These are phyloP conservation scores for Morelia viridis DNA, from an alignment of 2,797 vertebrate species.

Conservation along the genomic window DNA sequence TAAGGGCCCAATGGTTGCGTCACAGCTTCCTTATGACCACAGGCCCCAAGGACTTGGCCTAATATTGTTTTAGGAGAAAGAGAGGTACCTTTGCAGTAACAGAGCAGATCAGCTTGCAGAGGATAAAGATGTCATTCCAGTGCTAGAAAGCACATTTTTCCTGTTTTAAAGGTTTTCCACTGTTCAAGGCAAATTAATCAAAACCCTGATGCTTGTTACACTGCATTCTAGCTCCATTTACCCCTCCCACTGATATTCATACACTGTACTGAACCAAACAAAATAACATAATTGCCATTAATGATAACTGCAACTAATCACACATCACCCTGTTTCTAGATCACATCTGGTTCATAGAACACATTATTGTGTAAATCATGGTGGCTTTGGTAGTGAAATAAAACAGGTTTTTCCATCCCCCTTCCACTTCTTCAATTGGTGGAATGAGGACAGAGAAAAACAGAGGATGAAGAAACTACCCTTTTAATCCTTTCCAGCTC, in stretches of 20 bases:
- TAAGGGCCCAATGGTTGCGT: background rate
- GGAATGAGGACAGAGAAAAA: background rate
- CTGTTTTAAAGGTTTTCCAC: background rate
- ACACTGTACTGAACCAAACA: background rate
- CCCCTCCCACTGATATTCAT: background rate
- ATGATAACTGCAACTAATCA: background rate
- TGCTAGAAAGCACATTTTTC: background rate
- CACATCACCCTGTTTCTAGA: background rate
- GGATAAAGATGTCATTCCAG: background rate
- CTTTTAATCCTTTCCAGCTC: background rate
- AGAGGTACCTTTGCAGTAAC: slow-evolving; percentile 17
- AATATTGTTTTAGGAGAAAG: slow-evolving; percentile 13
- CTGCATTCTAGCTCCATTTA: background rate
- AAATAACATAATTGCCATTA: background rate
- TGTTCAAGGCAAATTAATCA: background rate
- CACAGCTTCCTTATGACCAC: background rate
- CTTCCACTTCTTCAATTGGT: background rate
- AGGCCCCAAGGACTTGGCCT: background rate
- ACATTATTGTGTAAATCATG: background rate
- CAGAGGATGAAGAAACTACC: background rate
- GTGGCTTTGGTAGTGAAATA: background rate
- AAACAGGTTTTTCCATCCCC: background rate
- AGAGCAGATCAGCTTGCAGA: slow-evolving; percentile 3
- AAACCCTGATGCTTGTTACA: background rate
- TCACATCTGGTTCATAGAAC: background rate